Evolutionary conservation across 2,888 invertebrate genomes (phyloP), one percentile per base, ranked within the genome.

Genomic region (Cremastinae sp.): DNA sequence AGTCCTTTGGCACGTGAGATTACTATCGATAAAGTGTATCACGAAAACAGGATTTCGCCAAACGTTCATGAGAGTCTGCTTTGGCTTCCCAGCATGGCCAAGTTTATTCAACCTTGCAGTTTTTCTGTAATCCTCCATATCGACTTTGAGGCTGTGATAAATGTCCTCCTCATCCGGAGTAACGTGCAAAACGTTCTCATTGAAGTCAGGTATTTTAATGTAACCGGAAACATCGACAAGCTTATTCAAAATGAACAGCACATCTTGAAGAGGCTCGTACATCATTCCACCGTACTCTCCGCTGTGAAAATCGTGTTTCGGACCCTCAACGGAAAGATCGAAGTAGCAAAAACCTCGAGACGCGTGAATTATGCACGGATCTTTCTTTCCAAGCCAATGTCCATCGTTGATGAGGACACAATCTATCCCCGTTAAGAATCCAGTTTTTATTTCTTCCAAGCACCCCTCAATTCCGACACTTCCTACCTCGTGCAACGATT

Each of bases 81-180:
- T 82, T 12, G 78, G 28, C 51, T 78, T 73, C 10, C 70, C 80
- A 8, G 58, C 65, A 16, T 78, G 66, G 2, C 68, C 66, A 14
- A 83, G 78, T 12, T 65, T 79, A 0, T 73, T 65, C 9, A 82
- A 73, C 0, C 78, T 74, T 7, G 80, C 79, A 14, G 56, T 75
- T n/a, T 55, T 66, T 56, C 75, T 70, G 18, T 81, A 83, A 35
- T 82, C 81, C 4, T 78, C 73, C 20, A 75, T 59, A 9, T 80
- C 69, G 8, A 81, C 35, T 59, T 78, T 80, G 2, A 83, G 75
- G 20, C 77, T 78, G 10, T 70, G 71, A 73, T 90, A 91, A 51
- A 90, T 79, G 16, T 85, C 84, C 76, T 91, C 91, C 80, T 91
- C 91, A 58, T 90, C 91, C 0, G 91, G 91, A 2, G 90, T 90